Base-by-base conservation (phyloP, 2,797 vertebrate species). In the Muscicapa comitata region DNA sequence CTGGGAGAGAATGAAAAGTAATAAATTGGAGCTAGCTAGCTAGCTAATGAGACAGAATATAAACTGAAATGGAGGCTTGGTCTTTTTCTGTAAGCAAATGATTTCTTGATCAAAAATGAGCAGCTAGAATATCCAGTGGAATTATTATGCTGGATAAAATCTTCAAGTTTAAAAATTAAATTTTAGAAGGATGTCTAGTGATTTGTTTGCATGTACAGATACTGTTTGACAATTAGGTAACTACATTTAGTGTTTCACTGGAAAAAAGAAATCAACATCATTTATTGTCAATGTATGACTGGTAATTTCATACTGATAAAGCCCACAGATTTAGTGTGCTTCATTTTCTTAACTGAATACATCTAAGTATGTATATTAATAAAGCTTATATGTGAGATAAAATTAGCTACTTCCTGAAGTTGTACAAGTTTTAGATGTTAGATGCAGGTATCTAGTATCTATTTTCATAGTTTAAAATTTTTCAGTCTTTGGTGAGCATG, bases 181-280 rank as follows among this genome's bases (percentile, higher is more conserved):
- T 33, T 38, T 47, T 48, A 28, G 2, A 17, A 11, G 0, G 58
- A 9, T 55, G 7, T 71, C 17, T 74, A n/a, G 45, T 47, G n/a
- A 28, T 68, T 40, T 51, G 6, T 59, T 71, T 83, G 18, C 8
- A 13, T 63, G n/a, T 21, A 38, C 13, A 51, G 38, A 13, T 51
- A 38, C 23, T 54, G 7, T 85, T 82, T 50, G 42, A 25, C 25
- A 76, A 66, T 21, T 43, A 57, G 13, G 9, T 57, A 33, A n/a
- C 11, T 13, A 10, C 42, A 9, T 68, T 54, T 35, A 58, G 11
- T 62, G 26, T 53, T 76, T 80, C 11, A 21, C 10, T 89, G 40
- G 43, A 58, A 74, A 80, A 82, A 70, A 38, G 4, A 58, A 24
- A 63, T 62, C 6, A 31, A 0, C 0, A 0, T 80, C 3, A 18